These are phyloP conservation scores for Drosophila mimica DNA, from an alignment of 2,888 invertebrate species.

Conservation along the genomic window DNA sequence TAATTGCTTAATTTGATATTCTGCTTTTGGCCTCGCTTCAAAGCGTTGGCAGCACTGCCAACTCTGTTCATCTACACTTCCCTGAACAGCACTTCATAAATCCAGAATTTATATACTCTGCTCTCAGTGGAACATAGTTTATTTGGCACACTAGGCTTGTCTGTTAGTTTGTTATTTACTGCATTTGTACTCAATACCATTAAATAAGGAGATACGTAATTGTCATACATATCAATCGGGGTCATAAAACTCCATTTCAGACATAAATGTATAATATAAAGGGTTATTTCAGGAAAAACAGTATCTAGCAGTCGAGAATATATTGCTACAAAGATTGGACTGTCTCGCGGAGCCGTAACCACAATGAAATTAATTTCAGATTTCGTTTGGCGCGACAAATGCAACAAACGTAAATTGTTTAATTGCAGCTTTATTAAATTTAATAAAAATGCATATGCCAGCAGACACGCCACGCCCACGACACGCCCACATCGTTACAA, in stretches of 20 bases:
- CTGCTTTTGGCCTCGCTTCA: conserved; percentile 10
- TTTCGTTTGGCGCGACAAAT: conserved; percentile 53
- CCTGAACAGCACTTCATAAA: conserved; percentile 25
- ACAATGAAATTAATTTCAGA: conserved; percentile 72
- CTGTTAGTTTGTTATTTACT: neutral
- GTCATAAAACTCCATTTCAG: neutral
- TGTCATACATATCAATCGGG: neutral
- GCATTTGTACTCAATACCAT: neutral
- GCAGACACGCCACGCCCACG: conserved; percentile 48
- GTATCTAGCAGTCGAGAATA: neutral
- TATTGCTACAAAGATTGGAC: neutral
- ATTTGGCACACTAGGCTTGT: neutral
- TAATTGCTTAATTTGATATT: conserved; percentile 39
- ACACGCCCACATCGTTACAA: neutral
- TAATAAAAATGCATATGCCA: conserved; percentile 74
- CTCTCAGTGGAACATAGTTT: neutral
- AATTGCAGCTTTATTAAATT: conserved; percentile 78
- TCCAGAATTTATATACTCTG: conserved; percentile 14
- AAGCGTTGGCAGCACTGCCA: conserved; percentile 7
- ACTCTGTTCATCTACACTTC: conserved; percentile 3
- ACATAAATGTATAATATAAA: neutral
- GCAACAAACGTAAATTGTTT: conserved; percentile 65
- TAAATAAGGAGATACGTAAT: neutral
- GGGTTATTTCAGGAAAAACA: neutral
- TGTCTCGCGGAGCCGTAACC: conserved; percentile 37